Percentiles rank a stretch among this genome's conserved stretches.
phyloP scores from a whole-genome alignment of 2,888 invertebrate species.

The Lasioglossum vierecki region DNA sequence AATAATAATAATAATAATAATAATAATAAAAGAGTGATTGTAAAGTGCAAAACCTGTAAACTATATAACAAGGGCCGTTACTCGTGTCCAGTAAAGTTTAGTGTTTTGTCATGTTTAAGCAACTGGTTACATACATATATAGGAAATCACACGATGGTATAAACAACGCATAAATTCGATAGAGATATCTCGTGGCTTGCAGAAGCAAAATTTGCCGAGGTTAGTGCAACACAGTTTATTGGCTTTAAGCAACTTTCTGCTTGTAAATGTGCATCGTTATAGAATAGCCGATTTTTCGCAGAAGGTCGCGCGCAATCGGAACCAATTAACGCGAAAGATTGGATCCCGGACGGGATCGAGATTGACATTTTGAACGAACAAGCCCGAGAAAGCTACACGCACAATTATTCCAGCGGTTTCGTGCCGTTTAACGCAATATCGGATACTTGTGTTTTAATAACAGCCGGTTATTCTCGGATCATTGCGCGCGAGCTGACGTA shows the following conservation, averaged over 20 bases:
- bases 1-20: too few relatives aligned
- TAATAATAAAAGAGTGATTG: too few relatives aligned
- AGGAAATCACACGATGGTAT: too few relatives aligned
- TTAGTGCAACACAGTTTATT: neutral
- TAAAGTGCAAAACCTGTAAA: too few relatives aligned
- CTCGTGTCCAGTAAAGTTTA: too few relatives aligned
- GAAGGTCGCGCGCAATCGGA: neutral
- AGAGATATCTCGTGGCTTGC: too few relatives aligned
- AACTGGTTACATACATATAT: too few relatives aligned
- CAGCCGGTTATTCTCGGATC: constrained; percentile 40
- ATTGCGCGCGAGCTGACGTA: constrained; percentile 42
- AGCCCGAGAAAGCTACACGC: constrained; percentile 6
- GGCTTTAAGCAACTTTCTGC: neutral
- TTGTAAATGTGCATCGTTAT: neutral
- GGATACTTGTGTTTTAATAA: constrained; percentile 28
- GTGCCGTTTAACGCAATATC: constrained; percentile 28
- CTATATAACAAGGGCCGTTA: too few relatives aligned
- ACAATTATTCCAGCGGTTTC: constrained; percentile 37
- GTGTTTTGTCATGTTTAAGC: too few relatives aligned
- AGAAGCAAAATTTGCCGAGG: neutral
- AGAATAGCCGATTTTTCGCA: neutral
- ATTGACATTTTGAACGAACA: constrained; percentile 43
- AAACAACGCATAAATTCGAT: too few relatives aligned
- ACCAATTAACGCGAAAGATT: neutral
- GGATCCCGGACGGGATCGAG: neutral